Conservation (phyloP, 1,140 invertebrate species). For the Caenorhabditis inopinata region DNA sequence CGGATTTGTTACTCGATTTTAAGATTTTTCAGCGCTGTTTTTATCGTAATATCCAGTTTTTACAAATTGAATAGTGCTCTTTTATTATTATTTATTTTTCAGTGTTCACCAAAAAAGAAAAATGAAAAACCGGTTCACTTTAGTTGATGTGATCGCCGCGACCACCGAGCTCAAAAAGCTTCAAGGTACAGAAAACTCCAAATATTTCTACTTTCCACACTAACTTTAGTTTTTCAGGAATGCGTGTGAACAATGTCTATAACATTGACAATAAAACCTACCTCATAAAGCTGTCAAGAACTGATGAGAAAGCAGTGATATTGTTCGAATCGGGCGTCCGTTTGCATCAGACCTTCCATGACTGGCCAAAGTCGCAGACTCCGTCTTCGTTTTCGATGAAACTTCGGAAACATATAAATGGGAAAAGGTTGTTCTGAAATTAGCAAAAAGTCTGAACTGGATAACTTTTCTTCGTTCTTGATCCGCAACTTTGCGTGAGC, state of each 20-base stretch:
- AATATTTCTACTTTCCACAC: not conserved
- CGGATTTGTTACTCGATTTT: too few species aligned
- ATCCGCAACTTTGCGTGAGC: too few species aligned
- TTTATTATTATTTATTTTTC: too few species aligned
- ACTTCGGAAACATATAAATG: conserved; percentile 93
- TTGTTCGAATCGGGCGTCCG: conserved; percentile 90
- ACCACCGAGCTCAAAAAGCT: conserved; percentile 81
- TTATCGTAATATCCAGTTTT: too few species aligned
- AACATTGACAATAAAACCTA: conserved; percentile 96
- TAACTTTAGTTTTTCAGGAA: conserved; percentile 72
- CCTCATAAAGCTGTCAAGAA: conserved; percentile 78
- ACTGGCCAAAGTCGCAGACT: conserved; percentile 95
- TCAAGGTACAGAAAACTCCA: not conserved
- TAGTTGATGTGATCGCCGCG: conserved; percentile 83
- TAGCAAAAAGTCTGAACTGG: too few species aligned
- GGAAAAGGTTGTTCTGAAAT: conserved; percentile 74
- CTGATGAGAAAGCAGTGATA: conserved; percentile 78
- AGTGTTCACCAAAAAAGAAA: too few species aligned
- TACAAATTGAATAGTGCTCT: too few species aligned
- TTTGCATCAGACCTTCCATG: conserved; percentile 89
- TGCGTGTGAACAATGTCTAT: conserved; percentile 94
- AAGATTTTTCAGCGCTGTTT: too few species aligned
- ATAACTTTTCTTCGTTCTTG: too few species aligned
- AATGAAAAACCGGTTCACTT: conserved; percentile 89
- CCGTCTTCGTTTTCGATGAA: conserved; percentile 98